Percentiles rank a stretch among this genome's conserved stretches.
Evolutionary conservation across 2,113 vertebrate species (phyloP).

Genomic region (Mionectes macconnelli): DNA sequence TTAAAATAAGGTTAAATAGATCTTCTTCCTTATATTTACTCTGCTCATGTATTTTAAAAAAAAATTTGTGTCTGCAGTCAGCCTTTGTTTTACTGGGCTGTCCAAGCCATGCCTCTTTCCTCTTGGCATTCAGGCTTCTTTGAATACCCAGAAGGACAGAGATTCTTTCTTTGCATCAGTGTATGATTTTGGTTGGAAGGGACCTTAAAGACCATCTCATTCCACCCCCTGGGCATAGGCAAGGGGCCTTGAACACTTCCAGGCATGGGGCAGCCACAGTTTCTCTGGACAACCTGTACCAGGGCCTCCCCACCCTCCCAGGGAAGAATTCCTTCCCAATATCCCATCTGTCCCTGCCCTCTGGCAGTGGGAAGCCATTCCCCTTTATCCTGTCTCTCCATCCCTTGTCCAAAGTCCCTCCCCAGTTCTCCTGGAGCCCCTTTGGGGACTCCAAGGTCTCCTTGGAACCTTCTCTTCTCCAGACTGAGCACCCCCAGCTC

Average conservation of each 20-base stretch:
- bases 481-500: not conserved
- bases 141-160: not conserved
- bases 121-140: not conserved
- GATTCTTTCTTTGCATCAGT: not conserved
- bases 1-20: not conserved
- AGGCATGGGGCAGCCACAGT: not conserved
- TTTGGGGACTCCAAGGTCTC: not conserved
- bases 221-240: too few relatives aligned
- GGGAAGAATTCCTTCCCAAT: not conserved
- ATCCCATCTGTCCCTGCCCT: not conserved
- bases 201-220: too few relatives aligned
- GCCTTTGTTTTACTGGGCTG: not conserved
- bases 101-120: not conserved
- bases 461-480: not conserved
- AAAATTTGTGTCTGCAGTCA: not conserved
- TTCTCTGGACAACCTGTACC: not conserved
- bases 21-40: not conserved
- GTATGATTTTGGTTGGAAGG: not conserved
- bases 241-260: not conserved
- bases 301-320: not conserved
- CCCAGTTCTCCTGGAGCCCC: not conserved
- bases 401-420: not conserved
- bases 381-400: not conserved
- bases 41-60: not conserved
- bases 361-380: not conserved